Conservation (phyloP, 2,797 vertebrate species). For the Melanogrammus aeglefinus region DNA sequence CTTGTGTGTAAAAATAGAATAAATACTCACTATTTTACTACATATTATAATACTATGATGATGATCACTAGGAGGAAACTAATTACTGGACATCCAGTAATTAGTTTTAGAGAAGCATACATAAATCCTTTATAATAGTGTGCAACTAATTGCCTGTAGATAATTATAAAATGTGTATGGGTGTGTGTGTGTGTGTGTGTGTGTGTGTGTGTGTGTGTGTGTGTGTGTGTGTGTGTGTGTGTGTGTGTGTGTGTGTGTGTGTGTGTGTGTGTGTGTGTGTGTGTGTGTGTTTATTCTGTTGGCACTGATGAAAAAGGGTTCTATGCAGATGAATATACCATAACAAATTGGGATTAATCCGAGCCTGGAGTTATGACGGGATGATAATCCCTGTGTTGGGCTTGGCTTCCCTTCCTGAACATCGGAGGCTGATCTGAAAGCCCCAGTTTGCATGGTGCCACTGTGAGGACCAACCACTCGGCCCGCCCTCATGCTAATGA, state of each 20-base stretch:
- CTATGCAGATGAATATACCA: slow-evolving; percentile 36
- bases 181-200: slow-evolving; percentile 8
- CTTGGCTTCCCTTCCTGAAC: slow-evolving; percentile 44
- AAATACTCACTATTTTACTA: not conserved
- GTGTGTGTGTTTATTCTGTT: not conserved
- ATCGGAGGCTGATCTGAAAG: slow-evolving; percentile 53
- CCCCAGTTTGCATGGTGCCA: slow-evolving; percentile 28
- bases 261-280: slow-evolving; percentile 19
- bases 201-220: not conserved
- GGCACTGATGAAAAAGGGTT: not conserved
- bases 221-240: slow-evolving; percentile 8
- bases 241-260: not conserved
- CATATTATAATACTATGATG: not conserved
- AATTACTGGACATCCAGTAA: not conserved
- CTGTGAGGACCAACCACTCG: not conserved
- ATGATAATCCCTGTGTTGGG: slow-evolving; percentile 59
- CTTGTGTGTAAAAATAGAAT: not conserved
- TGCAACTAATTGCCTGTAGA: not conserved
- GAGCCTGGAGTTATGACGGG: slow-evolving; percentile 40
- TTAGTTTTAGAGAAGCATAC: not conserved
- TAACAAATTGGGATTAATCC: slow-evolving; percentile 55
- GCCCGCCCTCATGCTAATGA: not conserved
- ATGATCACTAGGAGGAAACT: not conserved
- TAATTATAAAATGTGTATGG: not conserved
- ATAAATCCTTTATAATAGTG: not conserved